Evolutionary conservation across 2,888 invertebrate genomes (phyloP), one percentile per base, ranked within the genome.

Genomic region (Oscheius sp.): DNA sequence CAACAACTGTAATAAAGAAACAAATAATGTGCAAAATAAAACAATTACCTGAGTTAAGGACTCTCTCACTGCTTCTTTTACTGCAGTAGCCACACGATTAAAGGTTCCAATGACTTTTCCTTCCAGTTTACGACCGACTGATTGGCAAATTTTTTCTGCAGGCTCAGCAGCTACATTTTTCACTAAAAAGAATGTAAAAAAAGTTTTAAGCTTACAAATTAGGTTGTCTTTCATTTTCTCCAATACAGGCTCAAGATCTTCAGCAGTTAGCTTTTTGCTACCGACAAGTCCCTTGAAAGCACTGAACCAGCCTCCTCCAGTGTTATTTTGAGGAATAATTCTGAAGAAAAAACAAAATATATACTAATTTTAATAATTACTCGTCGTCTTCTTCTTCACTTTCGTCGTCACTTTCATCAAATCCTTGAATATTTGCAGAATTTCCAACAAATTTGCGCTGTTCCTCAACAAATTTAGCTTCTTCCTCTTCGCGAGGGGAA

Each of bases 161-260:
- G 99, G 96, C 83, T 99, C 97, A 0, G 95, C 89, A 12, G 98
- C 98, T 0, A 99, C 98, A 88, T 99, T 99, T 89, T 99, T 99
- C 0, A 91, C 90, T 90, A 79, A 52, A 88, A 83, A n/a, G n/a
- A n/a, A n/a, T n/a, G 1, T 42, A 23, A 61, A 34, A 63, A 50
- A 33, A 23, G 12, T 10, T 39, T 12, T 50, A 5, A 15, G 17
- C 33, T 17, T 31, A 61, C 61, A 31, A 25, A 98, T 96, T 66
- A 99, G 90, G 87, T 96, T 96, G 87, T 97, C 96, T 72, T 92
- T 92, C 89, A 99, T 90, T 88, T 96, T 95, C 58, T 96, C 96
- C 82, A 99, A 89, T 25, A 91, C 93, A 0, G 95, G 93, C 61
- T 91, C 90, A 91, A 98, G 92, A 76, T 93, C 92, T 45, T 92